These are phyloP conservation scores for pig (Sus scrofa) DNA, from an alignment of 2,113 vertebrate species.

Conservation along the genomic window T2T-Sscrofa CM000812.6:65255001-65255500, in stretches of 20 bases:
- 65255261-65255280: neutral
- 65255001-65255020: neutral
- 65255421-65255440: neutral
- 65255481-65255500: neutral
- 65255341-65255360: neutral
- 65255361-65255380: neutral
- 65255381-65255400: no score
- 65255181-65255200: neutral
- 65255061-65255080: neutral
- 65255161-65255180: neutral
- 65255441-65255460: neutral
- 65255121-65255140: neutral
- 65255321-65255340: neutral
- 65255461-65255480: neutral
- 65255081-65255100: neutral
- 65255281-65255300: neutral
- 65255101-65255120: neutral
- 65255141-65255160: neutral
- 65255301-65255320: neutral
- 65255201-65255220: neutral
- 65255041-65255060: neutral
- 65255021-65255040: neutral
- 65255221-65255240: neutral
- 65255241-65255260: conserved; percentile 13
- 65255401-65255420: neutral